These are phyloP conservation scores for Threskiornis aethiopicus DNA, from an alignment of 2,797 vertebrate species.

Conservation along the genomic window DNA sequence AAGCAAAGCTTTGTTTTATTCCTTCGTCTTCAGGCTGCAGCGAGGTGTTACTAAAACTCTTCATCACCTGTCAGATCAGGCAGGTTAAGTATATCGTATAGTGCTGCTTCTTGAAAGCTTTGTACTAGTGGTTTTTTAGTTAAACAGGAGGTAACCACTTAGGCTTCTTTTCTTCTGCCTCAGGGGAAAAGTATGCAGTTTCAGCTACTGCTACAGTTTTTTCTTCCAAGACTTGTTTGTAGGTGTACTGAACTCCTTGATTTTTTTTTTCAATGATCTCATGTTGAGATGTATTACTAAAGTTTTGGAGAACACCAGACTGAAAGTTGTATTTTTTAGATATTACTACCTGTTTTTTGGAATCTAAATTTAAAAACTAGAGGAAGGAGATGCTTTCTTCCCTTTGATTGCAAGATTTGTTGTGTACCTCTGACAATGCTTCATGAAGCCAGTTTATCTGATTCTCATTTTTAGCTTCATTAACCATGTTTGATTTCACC, in stretches of 20 bases:
- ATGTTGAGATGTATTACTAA: background rate
- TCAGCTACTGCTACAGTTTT: background rate
- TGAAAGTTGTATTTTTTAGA: background rate
- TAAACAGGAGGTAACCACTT: constrained; percentile 41
- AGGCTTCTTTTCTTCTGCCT: background rate
- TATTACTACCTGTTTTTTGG: background rate
- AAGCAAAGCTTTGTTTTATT: constrained; percentile 41
- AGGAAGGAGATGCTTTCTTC: background rate
- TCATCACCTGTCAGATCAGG: constrained; percentile 31
- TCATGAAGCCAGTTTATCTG: background rate
- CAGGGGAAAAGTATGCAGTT: background rate
- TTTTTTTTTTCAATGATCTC: background rate
- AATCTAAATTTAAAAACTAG: background rate
- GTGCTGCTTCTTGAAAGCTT: constrained; percentile 34
- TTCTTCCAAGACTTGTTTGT: background rate
- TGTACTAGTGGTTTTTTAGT: constrained; percentile 38
- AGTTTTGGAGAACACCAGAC: background rate
- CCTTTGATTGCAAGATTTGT: background rate
- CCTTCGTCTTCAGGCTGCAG: constrained; percentile 13
- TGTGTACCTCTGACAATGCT: background rate
- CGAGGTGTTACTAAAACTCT: constrained; percentile 39
- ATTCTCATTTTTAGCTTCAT: background rate
- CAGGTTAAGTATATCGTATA: constrained; percentile 20
- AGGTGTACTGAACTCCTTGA: background rate
- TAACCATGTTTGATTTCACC: background rate